Base-by-base conservation (phyloP, 2,888 invertebrate species). In the Lacanobia wlatinum region DNA sequence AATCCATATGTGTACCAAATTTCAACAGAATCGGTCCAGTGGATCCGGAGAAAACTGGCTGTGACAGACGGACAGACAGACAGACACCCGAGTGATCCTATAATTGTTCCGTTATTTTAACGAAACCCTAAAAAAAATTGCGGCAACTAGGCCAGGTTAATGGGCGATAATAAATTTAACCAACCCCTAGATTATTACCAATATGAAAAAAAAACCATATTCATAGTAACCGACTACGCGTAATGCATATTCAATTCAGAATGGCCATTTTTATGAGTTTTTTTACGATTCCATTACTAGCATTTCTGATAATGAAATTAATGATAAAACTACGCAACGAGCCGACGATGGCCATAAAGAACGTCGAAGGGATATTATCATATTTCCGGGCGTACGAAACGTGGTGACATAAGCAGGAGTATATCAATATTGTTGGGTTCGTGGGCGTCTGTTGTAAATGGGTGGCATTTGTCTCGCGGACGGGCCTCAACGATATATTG, bases 401-500 rank as follows among this genome's bases (percentile, higher is more conserved):
- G 53, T 61, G 67, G 40, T 75, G 70, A 67, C 75, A 67, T 70
- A 52, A 67, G 12, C 50, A 28, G 18, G 52, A 28, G 23, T 48
- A 62, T 75, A 68, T 75, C 70, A 67, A 70, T 79, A 75, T 67
- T 79, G 66, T 70, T 38, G 52, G 10, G 16, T 16, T 50, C 18
- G 70, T 70, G 52, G 75, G 79, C 63, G 75, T 71, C 64, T 65
- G 74, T 63, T 53, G 60, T 58, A 71, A 76, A 79, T 79, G 52
- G 53, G 34, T n/a, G 46, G n/a, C 48, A 76, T 79, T 79, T 76
- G 50, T 79, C 68, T 70, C 66, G 7, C 16, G 10, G 52, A 43
- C 59, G 40, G 55, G 46, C 8, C 43, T 38, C 18, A 2, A 28
- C 38, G n/a, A 63, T 63, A 65, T 43, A 68, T 77, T 58, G 64